Base-by-base conservation (phyloP, 2,888 invertebrate genomes). In the Euzetes globulus region DNA sequence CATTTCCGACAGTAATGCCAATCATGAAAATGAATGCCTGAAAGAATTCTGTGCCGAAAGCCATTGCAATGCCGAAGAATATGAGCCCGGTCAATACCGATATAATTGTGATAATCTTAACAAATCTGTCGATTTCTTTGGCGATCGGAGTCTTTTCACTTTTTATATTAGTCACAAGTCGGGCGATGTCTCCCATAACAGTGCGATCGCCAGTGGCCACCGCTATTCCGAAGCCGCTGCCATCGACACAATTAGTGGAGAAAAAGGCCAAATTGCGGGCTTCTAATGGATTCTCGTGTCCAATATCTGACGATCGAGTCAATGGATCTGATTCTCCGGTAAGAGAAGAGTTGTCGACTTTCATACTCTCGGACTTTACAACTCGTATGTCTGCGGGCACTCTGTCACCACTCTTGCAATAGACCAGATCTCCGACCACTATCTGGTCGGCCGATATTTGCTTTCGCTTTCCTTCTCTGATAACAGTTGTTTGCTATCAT, bases 321-420 rank as follows among this genome's bases (percentile, higher is more conserved):
- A 94, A 94, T 25, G 94, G 94, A 83, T 94, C 94, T 75, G 94
- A 94, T 85, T 95, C 94, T 81, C 94, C 94, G 79, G 94, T 95
- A 83, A 95, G 86, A 80, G 94, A 94, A 77, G 94, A 94, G 86
- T 95, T 95, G 85, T 94, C 94, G 71, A 89, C 89, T 87, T 99
- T 99, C 86, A 99, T 97, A 81, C 92, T 92, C 83, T 94, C 91
- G 52, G 94, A 89, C 15, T 77, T 72, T 45, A 84, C 80, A 17
- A 84, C 79, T 65, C 84, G 80, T 71, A 84, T 80, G 78, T 84
- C 84, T 27, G 84, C 84, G 4, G 84, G 84, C 1, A 84, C 80
- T 65, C 82, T 78, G 79, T 84, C 83, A 41, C 84, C 84, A 79
- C 83, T 82, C 77, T 83, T 83, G 65, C 83, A 81, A 45, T 83